A percentile compares a stretch with the other conserved stretches of the same genome.
Evolutionary conservation across 1,140 invertebrate genomes (phyloP).

Genomic region (Neoseiulus cucumeris): DNA sequence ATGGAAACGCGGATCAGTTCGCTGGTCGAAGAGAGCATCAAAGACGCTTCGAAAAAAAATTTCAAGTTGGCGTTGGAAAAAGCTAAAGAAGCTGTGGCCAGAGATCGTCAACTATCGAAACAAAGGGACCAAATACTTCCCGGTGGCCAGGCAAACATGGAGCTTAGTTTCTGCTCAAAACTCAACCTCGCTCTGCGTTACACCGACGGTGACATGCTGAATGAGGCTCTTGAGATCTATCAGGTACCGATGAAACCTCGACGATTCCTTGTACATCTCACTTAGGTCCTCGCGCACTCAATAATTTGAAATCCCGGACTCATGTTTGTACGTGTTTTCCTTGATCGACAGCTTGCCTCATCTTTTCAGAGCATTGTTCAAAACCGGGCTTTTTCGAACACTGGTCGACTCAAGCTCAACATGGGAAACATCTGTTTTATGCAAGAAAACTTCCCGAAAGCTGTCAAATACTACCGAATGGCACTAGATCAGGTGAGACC

Average conservation of each 20-base stretch:
- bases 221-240: conserved; percentile 86
- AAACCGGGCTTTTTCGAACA: conserved; percentile 65
- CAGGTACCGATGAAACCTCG: conserved; percentile 35
- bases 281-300: background rate
- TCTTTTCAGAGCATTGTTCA: conserved; percentile 42
- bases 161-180: conserved; percentile 72
- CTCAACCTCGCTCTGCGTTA: conserved; percentile 83
- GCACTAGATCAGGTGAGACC: conserved; percentile 64
- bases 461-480: conserved; percentile 94
- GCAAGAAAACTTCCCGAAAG: conserved; percentile 79
- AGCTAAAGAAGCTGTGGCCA: conserved; percentile 82
- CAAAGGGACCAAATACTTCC: conserved; percentile 72
- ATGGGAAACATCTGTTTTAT: conserved; percentile 96
- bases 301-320: conserved; percentile 16
- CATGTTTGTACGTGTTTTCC: background rate
- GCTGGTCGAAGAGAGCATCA: conserved; percentile 60
- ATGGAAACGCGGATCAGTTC: conserved; percentile 59
- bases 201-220: conserved; percentile 74
- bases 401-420: conserved; percentile 68
- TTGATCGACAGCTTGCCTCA: background rate
- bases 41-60: conserved; percentile 40
- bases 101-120: conserved; percentile 41
- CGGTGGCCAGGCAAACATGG: conserved; percentile 69
- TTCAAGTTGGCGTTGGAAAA: conserved; percentile 30
- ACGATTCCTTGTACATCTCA: background rate